Evolutionary conservation across 2,113 vertebrate genomes (phyloP).

Genomic region (Neolamprologus tretocephalus): DNA sequence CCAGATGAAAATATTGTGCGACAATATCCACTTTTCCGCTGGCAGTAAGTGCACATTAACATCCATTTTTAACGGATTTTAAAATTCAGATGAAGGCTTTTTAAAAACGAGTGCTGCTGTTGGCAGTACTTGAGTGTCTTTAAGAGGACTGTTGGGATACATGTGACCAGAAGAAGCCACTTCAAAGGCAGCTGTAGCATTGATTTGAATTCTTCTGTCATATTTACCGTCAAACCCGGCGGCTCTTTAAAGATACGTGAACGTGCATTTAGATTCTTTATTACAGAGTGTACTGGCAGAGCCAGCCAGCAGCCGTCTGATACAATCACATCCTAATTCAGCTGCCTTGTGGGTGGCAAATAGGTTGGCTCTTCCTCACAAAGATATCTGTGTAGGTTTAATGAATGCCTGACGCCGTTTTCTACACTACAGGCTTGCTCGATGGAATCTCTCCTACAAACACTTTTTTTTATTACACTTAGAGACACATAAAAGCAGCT

Average conservation of each 20-base stretch:
- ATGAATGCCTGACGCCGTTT: neutral
- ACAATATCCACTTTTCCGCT: neutral
- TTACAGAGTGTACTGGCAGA: neutral
- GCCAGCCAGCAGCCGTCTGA: slow-evolving; percentile 37
- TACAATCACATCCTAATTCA: slow-evolving; percentile 37
- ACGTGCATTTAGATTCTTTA: neutral
- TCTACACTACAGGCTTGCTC: neutral
- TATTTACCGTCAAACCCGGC: neutral
- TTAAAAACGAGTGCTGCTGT: neutral
- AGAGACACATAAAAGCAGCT: neutral
- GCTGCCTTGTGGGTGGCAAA: slow-evolving; percentile 28
- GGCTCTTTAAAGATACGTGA: neutral
- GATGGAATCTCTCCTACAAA: neutral
- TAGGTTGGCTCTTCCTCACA: neutral
- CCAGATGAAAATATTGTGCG: neutral
- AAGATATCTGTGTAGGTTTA: neutral
- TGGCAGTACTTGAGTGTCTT: neutral
- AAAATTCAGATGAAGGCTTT: neutral
- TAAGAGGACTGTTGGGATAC: neutral
- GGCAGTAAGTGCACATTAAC: neutral
- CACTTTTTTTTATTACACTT: neutral
- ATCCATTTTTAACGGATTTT: neutral
- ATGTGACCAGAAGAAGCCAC: neutral
- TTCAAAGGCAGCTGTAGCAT: neutral
- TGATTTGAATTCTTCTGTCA: neutral